Evolutionary conservation across 2,888 invertebrate genomes (phyloP).

Genomic region (Lasioglossum vierecki): DNA sequence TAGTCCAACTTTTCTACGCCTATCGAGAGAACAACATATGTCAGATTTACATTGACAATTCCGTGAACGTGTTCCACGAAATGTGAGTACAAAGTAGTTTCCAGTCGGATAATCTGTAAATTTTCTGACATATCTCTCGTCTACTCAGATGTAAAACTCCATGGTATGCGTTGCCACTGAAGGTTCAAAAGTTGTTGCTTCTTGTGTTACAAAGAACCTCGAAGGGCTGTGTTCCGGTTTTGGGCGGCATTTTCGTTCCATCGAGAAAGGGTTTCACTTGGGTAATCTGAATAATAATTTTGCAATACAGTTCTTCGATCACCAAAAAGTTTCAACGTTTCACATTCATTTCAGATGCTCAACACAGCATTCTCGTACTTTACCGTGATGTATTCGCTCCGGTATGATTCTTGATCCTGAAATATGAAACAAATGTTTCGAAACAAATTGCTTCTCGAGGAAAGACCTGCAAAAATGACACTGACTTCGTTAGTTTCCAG

Average conservation of each 20-base stretch:
- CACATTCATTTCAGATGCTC: constrained; percentile 12
- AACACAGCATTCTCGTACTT: not conserved
- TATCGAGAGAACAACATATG: not conserved
- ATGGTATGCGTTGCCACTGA: constrained; percentile 5
- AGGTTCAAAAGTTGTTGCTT: not conserved
- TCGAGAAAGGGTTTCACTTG: not conserved
- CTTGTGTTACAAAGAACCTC: constrained; percentile 1
- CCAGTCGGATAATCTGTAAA: not conserved
- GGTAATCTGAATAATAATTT: not conserved
- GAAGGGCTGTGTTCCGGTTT: not conserved
- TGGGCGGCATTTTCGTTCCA: not conserved
- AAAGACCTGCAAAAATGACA: not conserved
- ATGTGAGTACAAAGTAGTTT: not conserved
- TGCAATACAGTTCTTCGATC: too few species aligned
- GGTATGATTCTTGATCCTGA: not conserved
- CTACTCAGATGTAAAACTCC: not conserved
- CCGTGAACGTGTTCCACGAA: not conserved
- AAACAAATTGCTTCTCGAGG: not conserved
- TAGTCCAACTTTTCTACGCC: not conserved
- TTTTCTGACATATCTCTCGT: not conserved
- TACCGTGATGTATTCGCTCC: not conserved
- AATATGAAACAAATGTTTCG: not conserved
- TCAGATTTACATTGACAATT: not conserved
- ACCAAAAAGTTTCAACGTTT: too few species aligned
- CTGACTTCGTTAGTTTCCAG: not conserved